A percentile compares a stretch with the other conserved stretches of the same genome.
These are phyloP conservation scores for Saturnia pavonia DNA, from an alignment of 2,888 invertebrate genomes.

Conservation along the genomic window DNA sequence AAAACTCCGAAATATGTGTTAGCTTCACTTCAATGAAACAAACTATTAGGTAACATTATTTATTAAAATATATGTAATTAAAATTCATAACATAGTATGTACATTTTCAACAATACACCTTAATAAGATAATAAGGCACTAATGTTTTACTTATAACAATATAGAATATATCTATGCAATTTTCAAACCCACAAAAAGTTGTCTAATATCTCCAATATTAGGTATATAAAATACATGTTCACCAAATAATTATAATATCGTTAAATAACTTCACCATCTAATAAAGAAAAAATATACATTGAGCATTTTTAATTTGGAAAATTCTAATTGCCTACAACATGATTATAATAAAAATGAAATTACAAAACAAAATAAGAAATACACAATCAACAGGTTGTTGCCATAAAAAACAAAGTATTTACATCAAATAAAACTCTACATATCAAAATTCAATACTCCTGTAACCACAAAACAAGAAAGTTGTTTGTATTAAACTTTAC, in stretches of 20 bases:
- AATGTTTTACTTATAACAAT: constrained; percentile 43
- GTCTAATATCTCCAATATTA: constrained; percentile 41
- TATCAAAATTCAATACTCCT: background rate
- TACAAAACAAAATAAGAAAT: background rate
- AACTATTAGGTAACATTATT: constrained; percentile 66
- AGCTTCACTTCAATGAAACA: constrained; percentile 33
- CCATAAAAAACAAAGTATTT: constrained; percentile 13
- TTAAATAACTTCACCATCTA: constrained; percentile 49
- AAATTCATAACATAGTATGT: constrained; percentile 77
- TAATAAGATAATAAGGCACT: constrained; percentile 73
- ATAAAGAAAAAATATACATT: constrained; percentile 60
- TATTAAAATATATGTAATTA: constrained; percentile 76
- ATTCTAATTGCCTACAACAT: constrained; percentile 11
- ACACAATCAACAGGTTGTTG: constrained; percentile 9
- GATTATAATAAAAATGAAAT: constrained; percentile 7
- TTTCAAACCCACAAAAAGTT: constrained; percentile 50
- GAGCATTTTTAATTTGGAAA: constrained; percentile 56
- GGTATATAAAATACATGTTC: constrained; percentile 53
- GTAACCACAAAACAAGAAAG: constrained; percentile 14
- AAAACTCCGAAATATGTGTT: no score
- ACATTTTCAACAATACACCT: constrained; percentile 77
- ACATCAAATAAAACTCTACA: constrained; percentile 16
- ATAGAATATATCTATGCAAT: constrained; percentile 30
- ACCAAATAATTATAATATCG: constrained; percentile 44
- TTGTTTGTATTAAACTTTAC: constrained; percentile 22